These are phyloP conservation scores for Galemys pyrenaicus DNA, from an alignment of 2,113 vertebrate species.

Conservation along the genomic window DNA sequence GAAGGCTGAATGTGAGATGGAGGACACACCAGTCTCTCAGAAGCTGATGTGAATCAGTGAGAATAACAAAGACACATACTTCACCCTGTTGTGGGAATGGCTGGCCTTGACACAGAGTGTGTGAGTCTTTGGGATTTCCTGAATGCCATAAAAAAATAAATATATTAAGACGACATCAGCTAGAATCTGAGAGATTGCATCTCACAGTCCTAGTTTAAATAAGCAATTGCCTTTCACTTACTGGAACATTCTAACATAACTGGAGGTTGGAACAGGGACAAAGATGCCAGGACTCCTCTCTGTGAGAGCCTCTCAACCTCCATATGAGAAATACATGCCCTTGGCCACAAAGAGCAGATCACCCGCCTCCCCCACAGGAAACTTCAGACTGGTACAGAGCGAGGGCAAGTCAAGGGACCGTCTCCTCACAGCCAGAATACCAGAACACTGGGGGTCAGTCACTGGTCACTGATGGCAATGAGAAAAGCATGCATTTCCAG, in stretches of 20 bases:
- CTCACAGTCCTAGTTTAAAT: not conserved
- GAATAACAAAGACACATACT: fast-evolving
- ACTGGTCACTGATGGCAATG: no score
- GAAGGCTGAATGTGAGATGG: not conserved
- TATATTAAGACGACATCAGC: not conserved
- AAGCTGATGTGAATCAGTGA: not conserved
- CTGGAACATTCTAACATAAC: not conserved
- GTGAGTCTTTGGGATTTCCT: not conserved
- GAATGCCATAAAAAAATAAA: not conserved
- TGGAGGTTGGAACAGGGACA: not conserved
- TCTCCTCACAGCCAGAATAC: not conserved
- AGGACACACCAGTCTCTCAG: not conserved
- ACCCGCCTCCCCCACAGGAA: no score
- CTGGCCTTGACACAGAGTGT: not conserved
- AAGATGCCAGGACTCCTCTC: not conserved
- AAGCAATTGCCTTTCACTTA: not conserved
- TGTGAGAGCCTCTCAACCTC: not conserved
- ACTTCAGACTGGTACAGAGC: not conserved
- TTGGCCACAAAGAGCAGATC: not conserved
- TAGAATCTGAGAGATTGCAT: not conserved
- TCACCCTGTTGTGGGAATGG: not conserved
- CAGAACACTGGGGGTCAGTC: no score
- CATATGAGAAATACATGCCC: fast-evolving
- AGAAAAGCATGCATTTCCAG: not conserved
- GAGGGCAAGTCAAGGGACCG: fast-evolving